phyloP scores from a whole-genome alignment of 2,797 vertebrate genomes.

The Geotria australis region DNA sequence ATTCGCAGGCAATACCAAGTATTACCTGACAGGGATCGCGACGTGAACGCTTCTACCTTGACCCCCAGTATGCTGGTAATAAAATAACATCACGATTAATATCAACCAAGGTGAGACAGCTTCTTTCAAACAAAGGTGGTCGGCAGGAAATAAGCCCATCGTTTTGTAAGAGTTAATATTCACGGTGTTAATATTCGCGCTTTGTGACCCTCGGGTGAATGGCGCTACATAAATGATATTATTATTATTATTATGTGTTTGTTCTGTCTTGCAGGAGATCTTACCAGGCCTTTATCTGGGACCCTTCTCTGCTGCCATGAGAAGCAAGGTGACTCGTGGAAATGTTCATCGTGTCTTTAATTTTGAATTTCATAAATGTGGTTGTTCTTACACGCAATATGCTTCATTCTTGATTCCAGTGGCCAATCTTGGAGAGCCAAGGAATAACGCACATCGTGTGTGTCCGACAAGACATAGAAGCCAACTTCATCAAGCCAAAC shows the following conservation, averaged over 20 bases:
- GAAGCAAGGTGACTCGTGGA: conserved; percentile 52
- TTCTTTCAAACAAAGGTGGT: no score
- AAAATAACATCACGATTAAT: no score
- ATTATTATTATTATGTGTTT: not conserved
- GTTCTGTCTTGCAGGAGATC: conserved; percentile 36
- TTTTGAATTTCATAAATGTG: not conserved
- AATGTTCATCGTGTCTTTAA: not conserved
- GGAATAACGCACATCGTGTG: conserved; percentile 88
- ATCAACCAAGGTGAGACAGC: no score
- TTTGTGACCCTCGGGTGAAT: not conserved
- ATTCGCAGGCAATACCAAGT: no score
- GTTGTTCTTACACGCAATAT: not conserved
- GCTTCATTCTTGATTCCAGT: conserved; percentile 14
- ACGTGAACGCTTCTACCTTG: no score
- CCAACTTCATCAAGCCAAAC: conserved; percentile 98
- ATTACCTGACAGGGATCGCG: no score
- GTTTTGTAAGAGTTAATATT: not conserved
- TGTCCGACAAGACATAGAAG: conserved; percentile 94
- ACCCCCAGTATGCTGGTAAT: no score
- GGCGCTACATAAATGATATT: not conserved
- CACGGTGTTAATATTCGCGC: not conserved
- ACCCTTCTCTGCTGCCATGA: conserved; percentile 94
- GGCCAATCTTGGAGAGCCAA: conserved; percentile 63
- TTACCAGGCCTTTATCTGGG: conserved; percentile 88
- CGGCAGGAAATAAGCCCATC: no score